Conservation (phyloP, 1,140 invertebrate genomes). For the Hyles vespertilio region DNA sequence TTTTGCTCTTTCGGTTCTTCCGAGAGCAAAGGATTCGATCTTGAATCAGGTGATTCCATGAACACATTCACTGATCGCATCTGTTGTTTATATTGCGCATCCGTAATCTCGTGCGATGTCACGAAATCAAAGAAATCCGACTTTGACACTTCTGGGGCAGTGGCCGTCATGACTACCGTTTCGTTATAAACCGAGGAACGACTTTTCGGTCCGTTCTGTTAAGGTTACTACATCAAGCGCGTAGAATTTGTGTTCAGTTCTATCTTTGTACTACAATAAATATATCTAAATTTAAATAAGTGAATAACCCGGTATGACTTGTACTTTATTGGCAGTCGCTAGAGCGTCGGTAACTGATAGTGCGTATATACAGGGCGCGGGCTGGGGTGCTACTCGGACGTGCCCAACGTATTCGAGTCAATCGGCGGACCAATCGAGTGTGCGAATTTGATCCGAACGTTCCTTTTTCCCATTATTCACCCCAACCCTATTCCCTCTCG, state of each 20-base stretch:
- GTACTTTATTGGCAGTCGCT: conserved; percentile 73
- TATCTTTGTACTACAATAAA: conserved; percentile 66
- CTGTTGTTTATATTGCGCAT: conserved; percentile 78
- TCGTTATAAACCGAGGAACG: conserved; percentile 49
- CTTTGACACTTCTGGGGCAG: conserved; percentile 84
- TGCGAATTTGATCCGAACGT: conserved; percentile 69
- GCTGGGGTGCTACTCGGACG: conserved; percentile 49
- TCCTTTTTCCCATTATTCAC: conserved; percentile 73
- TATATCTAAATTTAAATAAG: conserved; percentile 66
- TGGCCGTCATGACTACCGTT: conserved; percentile 87
- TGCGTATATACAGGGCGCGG: conserved; percentile 33
- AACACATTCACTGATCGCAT: conserved; percentile 79
- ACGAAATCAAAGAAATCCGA: conserved; percentile 92
- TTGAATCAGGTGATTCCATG: conserved; percentile 74
- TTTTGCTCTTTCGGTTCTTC: conserved; percentile 80
- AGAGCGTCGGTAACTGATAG: conserved; percentile 67
- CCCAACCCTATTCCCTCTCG: conserved; percentile 41
- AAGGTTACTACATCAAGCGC: conserved; percentile 42
- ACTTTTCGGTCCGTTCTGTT: conserved; percentile 38
- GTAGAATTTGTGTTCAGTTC: conserved; percentile 29
- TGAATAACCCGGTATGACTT: conserved; percentile 69
- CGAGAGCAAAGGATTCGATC: conserved; percentile 70
- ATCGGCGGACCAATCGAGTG: conserved; percentile 69
- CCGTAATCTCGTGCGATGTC: conserved; percentile 82
- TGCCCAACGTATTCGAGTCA: conserved; percentile 42